Evolutionary conservation across 2,888 invertebrate genomes (phyloP), one percentile per base, ranked within the genome.

Genomic region (Malachius bipustulatus): DNA sequence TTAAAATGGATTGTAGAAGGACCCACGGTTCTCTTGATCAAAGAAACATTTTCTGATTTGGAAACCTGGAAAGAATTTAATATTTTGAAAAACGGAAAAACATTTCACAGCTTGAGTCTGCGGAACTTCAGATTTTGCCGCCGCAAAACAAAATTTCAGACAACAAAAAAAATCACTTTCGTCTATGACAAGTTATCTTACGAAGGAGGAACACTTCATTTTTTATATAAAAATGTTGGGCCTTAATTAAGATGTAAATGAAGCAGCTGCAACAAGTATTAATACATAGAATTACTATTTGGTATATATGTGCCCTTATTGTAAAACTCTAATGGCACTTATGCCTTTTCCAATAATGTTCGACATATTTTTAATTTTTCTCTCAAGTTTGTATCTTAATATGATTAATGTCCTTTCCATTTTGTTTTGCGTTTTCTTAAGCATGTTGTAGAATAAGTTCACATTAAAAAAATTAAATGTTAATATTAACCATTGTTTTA

Each of bases 1-100:
- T 19, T 19, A 19, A 19, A 19, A 19, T 19, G n/a, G 24, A 19
- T 19, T 19, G 6, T 19, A n/a, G 24, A 19, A 19, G n/a, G 24
- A 19, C 24, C 24, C 24, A 19, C 24, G n/a, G n/a, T 19, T 19
- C 24, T 19, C 24, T 8, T 19, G 24, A 19, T n/a, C 24, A 19
- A 19, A 19, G 24, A 19, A 19, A 19, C 24, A 19, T 19, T 19
- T 19, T 19, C 24, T 19, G n/a, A 19, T 8, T 19, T 19, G n/a
- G 31, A 34, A 27, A 16, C 8, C 6, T 32, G 10, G 14, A 2
- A 10, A 32, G n/a, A 12, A 27, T 16, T 10, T 14, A 9, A 8
- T 36, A 24, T 26, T 34, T 4, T 11, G 26, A 16, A 28, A 34
- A 6, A 10, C 11, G 33, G 26, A 26, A 26, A 26, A 34, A 19